These are phyloP conservation scores for Heterodera carotae DNA, from an alignment of 1,140 invertebrate species.

Conservation along the genomic window DNA sequence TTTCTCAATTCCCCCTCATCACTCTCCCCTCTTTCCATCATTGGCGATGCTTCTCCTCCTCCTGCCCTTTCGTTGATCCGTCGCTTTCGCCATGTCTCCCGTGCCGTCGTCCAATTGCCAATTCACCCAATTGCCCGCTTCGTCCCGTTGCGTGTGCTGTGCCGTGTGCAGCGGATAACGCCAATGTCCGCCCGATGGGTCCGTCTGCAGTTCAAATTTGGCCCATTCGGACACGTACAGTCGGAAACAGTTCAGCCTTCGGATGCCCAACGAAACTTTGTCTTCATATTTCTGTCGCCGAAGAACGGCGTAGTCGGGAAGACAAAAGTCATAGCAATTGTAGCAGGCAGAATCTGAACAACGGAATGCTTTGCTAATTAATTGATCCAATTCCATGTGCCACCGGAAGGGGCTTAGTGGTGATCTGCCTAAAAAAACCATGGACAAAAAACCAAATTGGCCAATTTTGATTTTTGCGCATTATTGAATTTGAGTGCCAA, in stretches of 20 bases:
- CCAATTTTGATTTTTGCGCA: too few species aligned
- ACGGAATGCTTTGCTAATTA: slow-evolving; percentile 17
- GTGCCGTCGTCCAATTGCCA: slow-evolving; percentile 35
- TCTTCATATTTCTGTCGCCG: slow-evolving; percentile 63
- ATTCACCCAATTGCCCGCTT: slow-evolving; percentile 41
- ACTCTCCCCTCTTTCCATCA: background rate
- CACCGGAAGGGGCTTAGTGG: too few species aligned
- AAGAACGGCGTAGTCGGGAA: slow-evolving; percentile 63
- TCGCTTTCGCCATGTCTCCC: background rate
- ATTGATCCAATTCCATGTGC: background rate
- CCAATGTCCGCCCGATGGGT: slow-evolving; percentile 49
- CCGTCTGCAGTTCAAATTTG: slow-evolving; percentile 39
- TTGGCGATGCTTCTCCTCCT: background rate
- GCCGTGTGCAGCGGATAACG: slow-evolving; percentile 38
- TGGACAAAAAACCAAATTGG: too few species aligned
- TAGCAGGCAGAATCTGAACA: slow-evolving; percentile 58
- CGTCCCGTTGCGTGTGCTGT: slow-evolving; percentile 48
- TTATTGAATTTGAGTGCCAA: too few species aligned
- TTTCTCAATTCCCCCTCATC: too few species aligned
- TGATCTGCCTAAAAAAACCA: too few species aligned
- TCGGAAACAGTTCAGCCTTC: slow-evolving; percentile 52
- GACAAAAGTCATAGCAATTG: slow-evolving; percentile 62
- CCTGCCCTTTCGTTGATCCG: background rate
- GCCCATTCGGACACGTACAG: slow-evolving; percentile 51
- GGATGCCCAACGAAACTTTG: slow-evolving; percentile 44